Conservation (phyloP, 2,113 vertebrate genomes). For the Plestiodon gilberti region DNA sequence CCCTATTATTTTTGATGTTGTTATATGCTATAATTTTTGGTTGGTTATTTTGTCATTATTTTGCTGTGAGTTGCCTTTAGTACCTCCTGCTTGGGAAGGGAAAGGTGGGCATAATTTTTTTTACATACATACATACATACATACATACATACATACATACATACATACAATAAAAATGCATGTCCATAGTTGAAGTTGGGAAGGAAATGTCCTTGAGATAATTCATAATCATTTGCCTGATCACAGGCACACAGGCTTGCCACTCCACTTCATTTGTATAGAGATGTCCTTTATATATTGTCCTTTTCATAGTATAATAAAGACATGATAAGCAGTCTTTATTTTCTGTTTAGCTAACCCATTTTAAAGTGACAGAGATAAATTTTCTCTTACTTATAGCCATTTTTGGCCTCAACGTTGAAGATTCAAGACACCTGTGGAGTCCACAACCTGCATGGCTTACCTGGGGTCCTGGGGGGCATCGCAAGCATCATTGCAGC, state of each 20-base stretch:
- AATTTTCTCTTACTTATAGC: conserved; percentile 76
- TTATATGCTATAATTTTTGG: too few species aligned
- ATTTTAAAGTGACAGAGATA: neutral
- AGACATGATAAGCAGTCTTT: neutral
- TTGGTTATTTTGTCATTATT: too few species aligned
- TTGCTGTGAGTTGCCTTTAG: too few species aligned
- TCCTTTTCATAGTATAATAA: neutral
- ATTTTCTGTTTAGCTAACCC: neutral
- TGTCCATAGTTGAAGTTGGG: neutral
- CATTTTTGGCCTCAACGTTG: conserved; percentile 83
- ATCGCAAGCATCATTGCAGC: conserved; percentile 84
- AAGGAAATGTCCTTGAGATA: neutral
- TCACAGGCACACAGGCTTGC: neutral
- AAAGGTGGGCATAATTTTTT: too few species aligned
- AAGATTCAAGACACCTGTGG: conserved; percentile 95
- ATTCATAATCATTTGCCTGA: neutral
- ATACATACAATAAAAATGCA: neutral
- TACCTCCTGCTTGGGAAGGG: too few species aligned
- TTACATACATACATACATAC: too few species aligned
- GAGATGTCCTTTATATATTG: neutral
- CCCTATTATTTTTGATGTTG: too few species aligned
- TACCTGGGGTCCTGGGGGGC: conserved; percentile 92
- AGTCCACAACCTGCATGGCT: conserved; percentile 95
- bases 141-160: too few species aligned
- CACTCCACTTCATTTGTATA: too few species aligned